These are phyloP conservation scores for Rugalucina vietnamica DNA, from an alignment of 2,888 invertebrate genomes.

Conservation along the genomic window DNA sequence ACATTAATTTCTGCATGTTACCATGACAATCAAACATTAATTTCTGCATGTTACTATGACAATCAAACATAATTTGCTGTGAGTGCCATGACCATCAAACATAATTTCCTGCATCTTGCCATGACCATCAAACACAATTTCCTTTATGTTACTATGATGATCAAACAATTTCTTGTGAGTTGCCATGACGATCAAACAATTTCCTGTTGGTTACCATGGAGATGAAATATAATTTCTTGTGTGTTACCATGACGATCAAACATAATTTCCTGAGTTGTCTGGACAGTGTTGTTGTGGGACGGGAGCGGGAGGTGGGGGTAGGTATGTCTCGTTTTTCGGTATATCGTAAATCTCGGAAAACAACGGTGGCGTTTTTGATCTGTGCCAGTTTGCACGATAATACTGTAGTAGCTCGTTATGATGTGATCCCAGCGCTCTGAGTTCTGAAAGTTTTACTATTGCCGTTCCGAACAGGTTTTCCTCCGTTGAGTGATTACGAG, in stretches of 20 bases:
- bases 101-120: not conserved
- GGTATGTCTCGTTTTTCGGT: slow-evolving; percentile 72
- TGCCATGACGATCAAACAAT: not conserved
- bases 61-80: too few relatives aligned
- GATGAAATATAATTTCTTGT: too few relatives aligned
- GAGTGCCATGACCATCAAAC: too few relatives aligned
- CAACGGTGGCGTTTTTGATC: slow-evolving; percentile 92
- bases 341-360: slow-evolving; percentile 99
- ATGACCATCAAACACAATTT: not conserved
- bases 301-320: not conserved
- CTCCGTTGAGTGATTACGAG: slow-evolving; percentile 87
- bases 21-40: not conserved
- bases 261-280: not conserved
- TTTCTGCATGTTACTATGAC: too few relatives aligned
- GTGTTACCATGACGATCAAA: too few relatives aligned
- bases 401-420: slow-evolving; percentile 92
- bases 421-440: slow-evolving; percentile 91
- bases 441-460: slow-evolving; percentile 89
- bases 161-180: not conserved
- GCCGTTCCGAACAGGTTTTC: slow-evolving; percentile 87
- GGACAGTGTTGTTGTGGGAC: not conserved
- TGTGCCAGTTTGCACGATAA: slow-evolving; percentile 92
- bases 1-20: too few relatives aligned
- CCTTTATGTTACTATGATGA: not conserved
- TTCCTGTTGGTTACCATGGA: not conserved